phyloP scores from a whole-genome alignment of 1,140 invertebrate genomes.

The Rhopalosiphum maidis region DNA sequence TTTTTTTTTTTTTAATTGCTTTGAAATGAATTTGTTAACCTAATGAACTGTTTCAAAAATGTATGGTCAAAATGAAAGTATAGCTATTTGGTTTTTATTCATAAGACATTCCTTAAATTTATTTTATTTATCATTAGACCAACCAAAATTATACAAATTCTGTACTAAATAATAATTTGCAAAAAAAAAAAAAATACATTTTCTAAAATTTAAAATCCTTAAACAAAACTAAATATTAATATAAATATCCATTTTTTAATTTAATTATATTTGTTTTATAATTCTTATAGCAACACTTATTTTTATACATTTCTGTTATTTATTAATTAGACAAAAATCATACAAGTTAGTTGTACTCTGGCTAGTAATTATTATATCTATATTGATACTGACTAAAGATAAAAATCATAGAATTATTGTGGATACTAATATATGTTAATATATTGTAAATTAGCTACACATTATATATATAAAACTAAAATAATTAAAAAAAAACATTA shows the following conservation, averaged over 20 bases:
- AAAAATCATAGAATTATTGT: not conserved
- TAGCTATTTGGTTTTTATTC: not conserved
- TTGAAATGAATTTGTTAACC: too few species aligned
- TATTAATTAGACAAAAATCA: not conserved
- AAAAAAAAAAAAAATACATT: not conserved
- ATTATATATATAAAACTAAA: not conserved
- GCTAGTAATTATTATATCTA: not conserved
- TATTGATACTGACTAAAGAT: not conserved
- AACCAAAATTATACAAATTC: not conserved
- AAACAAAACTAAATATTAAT: not conserved
- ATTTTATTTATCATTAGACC: not conserved
- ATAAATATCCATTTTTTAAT: not conserved
- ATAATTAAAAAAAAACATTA: not conserved
- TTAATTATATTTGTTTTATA: not conserved
- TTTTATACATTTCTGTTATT: not conserved
- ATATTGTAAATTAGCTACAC: not conserved
- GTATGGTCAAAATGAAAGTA: not conserved
- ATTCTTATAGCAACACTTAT: not conserved
- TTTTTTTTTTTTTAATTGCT: not conserved
- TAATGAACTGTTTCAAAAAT: not conserved
- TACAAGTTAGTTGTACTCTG: not conserved
- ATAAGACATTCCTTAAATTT: not conserved
- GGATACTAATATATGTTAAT: not conserved
- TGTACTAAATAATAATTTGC: not conserved
- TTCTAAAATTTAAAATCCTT: not conserved